phyloP scores from a whole-genome alignment of 2,113 vertebrate species.

The Microtus richardsoni region DNA sequence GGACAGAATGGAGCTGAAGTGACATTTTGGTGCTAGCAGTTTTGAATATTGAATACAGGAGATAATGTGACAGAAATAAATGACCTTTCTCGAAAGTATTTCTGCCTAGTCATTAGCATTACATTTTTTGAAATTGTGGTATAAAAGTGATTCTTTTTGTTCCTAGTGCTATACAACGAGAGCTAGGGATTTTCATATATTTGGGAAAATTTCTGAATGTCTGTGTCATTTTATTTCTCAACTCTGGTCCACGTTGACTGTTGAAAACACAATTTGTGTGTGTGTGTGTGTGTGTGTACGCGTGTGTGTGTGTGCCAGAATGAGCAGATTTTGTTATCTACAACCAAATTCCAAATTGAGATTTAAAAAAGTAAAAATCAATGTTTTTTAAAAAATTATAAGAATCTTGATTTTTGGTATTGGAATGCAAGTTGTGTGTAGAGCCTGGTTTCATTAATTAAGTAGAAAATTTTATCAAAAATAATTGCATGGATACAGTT shows the following conservation, averaged over 20 bases:
- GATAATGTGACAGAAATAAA: slow-evolving; percentile 38
- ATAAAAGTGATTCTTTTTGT: not conserved
- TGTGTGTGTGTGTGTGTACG: not conserved
- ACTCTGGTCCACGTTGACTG: not conserved
- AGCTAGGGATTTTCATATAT: not conserved
- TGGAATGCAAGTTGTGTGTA: not conserved
- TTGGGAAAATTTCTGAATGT: not conserved
- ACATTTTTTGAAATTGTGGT: not conserved
- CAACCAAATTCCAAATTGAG: not conserved
- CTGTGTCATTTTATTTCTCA: slow-evolving; percentile 11
- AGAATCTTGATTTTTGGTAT: not conserved
- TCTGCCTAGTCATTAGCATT: slow-evolving; percentile 8
- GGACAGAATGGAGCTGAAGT: not conserved
- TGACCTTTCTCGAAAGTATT: not conserved
- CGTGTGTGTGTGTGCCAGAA: not conserved
- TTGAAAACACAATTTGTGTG: not conserved
- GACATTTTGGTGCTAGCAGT: slow-evolving; percentile 9
- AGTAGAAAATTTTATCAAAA: slow-evolving; percentile 22
- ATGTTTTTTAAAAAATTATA: not conserved
- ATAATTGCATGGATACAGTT: not conserved
- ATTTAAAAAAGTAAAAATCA: slow-evolving; percentile 6
- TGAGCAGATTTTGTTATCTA: slow-evolving; percentile 8
- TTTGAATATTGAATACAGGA: slow-evolving; percentile 26
- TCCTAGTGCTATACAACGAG: not conserved
- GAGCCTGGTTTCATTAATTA: slow-evolving; percentile 23